Percentiles rank a stretch among this genome's conserved stretches.
These are phyloP conservation scores for Agapetus fuscipes DNA, from an alignment of 2,888 invertebrate genomes.

Conservation along the genomic window DNA sequence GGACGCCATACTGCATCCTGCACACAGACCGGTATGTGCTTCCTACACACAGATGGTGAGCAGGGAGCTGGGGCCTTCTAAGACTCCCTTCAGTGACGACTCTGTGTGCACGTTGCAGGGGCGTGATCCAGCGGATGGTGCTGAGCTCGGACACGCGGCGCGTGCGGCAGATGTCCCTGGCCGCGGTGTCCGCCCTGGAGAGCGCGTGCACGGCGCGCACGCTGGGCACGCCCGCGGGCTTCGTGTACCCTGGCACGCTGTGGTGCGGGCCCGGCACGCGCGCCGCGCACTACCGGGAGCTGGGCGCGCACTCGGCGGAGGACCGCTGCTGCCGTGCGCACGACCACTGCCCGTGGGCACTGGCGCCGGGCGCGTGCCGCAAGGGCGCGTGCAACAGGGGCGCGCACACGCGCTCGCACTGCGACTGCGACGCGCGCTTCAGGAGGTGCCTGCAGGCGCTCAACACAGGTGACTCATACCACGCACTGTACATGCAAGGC, in stretches of 20 bases:
- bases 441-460: slow-evolving; percentile 57
- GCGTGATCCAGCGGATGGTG: slow-evolving; percentile 50
- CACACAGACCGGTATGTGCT: slow-evolving; percentile 45
- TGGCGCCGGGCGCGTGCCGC: slow-evolving; percentile 49
- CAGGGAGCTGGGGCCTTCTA: neutral
- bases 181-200: slow-evolving; percentile 48
- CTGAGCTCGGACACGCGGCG: slow-evolving; percentile 45
- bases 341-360: slow-evolving; percentile 56
- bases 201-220: slow-evolving; percentile 40
- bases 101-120: slow-evolving; percentile 30
- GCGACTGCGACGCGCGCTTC: slow-evolving; percentile 64
- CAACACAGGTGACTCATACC: slow-evolving; percentile 43
- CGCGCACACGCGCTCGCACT: slow-evolving; percentile 60
- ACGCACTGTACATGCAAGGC: neutral
- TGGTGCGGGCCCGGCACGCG: slow-evolving; percentile 65
- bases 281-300: slow-evolving; percentile 51
- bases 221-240: slow-evolving; percentile 32
- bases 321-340: slow-evolving; percentile 67
- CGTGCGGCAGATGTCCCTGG: slow-evolving; percentile 51
- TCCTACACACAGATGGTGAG: neutral
- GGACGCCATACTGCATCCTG: slow-evolving; percentile 49
- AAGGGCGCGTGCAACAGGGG: slow-evolving; percentile 60
- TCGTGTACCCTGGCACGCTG: slow-evolving; percentile 60
- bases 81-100: neutral
- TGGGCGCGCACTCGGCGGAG: slow-evolving; percentile 53